A percentile compares a stretch with the other conserved stretches of the same genome.
Conservation (phyloP, 2,888 invertebrate genomes). For the Latrodectus elegans region DNA sequence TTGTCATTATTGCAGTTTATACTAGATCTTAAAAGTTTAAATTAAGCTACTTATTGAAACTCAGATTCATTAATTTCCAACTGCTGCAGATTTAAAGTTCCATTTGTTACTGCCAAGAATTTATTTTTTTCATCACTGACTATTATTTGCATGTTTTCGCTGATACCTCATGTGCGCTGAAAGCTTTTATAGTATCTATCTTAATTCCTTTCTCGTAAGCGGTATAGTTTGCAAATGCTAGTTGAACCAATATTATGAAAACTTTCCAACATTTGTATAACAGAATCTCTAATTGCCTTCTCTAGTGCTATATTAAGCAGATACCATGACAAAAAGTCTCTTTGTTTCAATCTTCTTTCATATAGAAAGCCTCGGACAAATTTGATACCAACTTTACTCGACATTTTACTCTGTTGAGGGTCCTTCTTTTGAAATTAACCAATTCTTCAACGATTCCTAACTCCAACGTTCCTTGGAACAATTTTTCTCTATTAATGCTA, state of each 20-base stretch:
- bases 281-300: background rate
- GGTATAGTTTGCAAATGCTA: background rate
- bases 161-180: background rate
- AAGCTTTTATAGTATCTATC: background rate
- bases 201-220: background rate
- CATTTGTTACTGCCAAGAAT: background rate
- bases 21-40: background rate
- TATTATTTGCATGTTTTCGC: background rate
- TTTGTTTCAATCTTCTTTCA: background rate
- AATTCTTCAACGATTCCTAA: background rate
- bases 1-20: background rate
- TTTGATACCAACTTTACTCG: background rate
- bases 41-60: background rate
- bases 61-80: background rate
- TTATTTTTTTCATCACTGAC: background rate
- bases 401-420: background rate
- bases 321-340: background rate
- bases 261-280: background rate
- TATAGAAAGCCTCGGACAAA: background rate
- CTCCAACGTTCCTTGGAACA: background rate
- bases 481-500: conserved; percentile 2
- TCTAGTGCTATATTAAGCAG: background rate
- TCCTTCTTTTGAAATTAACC: background rate
- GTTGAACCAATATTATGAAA: background rate
- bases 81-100: background rate